A percentile compares a stretch with the other conserved stretches of the same genome.
These are phyloP conservation scores for Chamaetylas fuelleborni DNA, from an alignment of 2,113 vertebrate species.

Conservation along the genomic window DNA sequence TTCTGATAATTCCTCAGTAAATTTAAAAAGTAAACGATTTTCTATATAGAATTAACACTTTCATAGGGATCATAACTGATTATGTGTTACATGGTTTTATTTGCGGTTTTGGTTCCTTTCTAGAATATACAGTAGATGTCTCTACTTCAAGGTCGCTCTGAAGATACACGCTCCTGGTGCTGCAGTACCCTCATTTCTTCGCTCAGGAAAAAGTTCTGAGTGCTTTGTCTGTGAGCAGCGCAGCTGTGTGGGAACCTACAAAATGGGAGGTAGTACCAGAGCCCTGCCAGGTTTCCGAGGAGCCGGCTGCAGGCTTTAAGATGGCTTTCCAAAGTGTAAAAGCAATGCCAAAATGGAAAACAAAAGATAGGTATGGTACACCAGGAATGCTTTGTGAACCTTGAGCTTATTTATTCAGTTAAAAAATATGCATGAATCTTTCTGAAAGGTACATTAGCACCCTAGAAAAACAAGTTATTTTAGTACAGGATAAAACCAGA, in stretches of 20 bases:
- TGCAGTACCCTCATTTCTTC: fast-evolving
- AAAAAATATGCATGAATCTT: background rate
- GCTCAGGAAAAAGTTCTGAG: fast-evolving
- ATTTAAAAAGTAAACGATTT: fast-evolving
- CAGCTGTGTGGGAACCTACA: background rate
- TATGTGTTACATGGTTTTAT: background rate
- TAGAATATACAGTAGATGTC: fast-evolving
- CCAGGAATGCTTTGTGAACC: background rate
- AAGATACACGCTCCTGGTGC: fast-evolving
- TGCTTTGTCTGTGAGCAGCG: background rate
- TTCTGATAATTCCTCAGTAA: background rate
- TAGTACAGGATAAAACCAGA: background rate
- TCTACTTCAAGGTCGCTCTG: too few species aligned
- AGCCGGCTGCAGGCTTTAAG: background rate
- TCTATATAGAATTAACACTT: fast-evolving
- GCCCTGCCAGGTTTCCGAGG: fast-evolving
- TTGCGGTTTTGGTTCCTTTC: background rate
- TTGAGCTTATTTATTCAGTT: background rate
- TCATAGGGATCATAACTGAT: background rate
- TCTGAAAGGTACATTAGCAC: background rate
- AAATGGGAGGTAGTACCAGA: background rate
- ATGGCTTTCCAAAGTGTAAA: background rate
- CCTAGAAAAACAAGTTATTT: background rate
- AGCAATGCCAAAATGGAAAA: background rate
- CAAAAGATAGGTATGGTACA: background rate